A percentile compares a stretch with the other conserved stretches of the same genome.
Evolutionary conservation across 2,797 vertebrate genomes (phyloP).

Genomic region (Argentina silus): DNA sequence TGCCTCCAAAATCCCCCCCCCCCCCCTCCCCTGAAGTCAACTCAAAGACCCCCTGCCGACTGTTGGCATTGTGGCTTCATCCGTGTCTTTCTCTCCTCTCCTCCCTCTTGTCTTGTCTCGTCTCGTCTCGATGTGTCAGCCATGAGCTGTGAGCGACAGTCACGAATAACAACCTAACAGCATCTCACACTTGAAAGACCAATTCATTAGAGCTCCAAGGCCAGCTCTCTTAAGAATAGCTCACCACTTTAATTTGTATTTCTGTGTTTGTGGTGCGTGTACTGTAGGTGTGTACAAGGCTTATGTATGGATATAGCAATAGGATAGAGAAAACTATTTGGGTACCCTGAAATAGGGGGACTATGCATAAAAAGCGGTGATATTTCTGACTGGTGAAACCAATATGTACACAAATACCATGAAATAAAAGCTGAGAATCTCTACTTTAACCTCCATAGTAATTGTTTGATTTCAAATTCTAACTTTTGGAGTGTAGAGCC

Average conservation of each 20-base stretch:
- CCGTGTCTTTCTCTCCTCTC: constrained; percentile 37
- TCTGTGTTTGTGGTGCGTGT: constrained; percentile 19
- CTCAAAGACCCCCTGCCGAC: constrained; percentile 76
- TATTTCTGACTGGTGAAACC: too few species aligned
- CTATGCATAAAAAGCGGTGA: too few species aligned
- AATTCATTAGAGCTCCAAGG: constrained; percentile 67
- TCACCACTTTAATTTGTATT: constrained; percentile 29
- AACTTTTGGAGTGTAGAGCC: not conserved
- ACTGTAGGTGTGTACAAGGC: not conserved
- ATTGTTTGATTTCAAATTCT: too few species aligned
- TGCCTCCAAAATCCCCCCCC: constrained; percentile 54
- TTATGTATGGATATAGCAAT: not conserved
- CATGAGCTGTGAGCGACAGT: constrained; percentile 59
- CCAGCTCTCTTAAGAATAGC: constrained; percentile 49
- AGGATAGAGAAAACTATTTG: not conserved
- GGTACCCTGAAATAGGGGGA: not conserved
- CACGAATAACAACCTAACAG: constrained; percentile 49
- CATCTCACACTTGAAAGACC: constrained; percentile 61
- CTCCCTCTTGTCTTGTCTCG: constrained; percentile 39
- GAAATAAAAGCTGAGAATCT: too few species aligned
- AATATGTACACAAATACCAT: too few species aligned
- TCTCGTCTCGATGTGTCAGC: constrained; percentile 61
- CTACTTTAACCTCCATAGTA: too few species aligned
- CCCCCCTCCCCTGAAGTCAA: constrained; percentile 57
- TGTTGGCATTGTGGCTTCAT: constrained; percentile 70